phyloP scores from a whole-genome alignment of 2,113 vertebrate genomes.

The Clarias macrocephalus region DNA sequence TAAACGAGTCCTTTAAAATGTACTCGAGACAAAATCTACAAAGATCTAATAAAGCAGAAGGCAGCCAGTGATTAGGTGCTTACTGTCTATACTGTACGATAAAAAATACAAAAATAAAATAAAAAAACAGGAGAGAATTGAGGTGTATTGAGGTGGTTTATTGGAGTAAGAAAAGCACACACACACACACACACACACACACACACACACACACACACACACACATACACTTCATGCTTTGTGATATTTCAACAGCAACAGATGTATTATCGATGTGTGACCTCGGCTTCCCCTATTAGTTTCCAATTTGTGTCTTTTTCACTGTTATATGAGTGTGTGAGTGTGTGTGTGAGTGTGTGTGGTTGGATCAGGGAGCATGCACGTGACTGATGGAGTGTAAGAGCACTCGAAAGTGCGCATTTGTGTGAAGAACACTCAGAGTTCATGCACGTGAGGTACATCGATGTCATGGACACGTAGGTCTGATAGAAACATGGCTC shows the following conservation, averaged over 20 bases:
- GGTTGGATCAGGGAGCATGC: neutral
- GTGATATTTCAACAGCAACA: constrained; percentile 65
- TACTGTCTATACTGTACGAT: no score
- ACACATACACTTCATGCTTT: constrained; percentile 74
- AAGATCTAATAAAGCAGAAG: neutral
- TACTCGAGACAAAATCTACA: neutral
- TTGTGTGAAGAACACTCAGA: constrained; percentile 71
- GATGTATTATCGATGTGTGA: neutral
- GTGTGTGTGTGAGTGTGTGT: constrained; percentile 13
- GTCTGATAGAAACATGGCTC: constrained; percentile 47
- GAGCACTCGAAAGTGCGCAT: constrained; percentile 53
- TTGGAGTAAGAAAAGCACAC: constrained; percentile 74
- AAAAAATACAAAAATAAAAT: neutral
- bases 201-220: constrained; percentile 7
- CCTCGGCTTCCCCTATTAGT: neutral
- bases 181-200: constrained; percentile 37
- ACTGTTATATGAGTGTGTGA: constrained; percentile 47
- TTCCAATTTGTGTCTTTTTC: neutral
- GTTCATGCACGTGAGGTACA: constrained; percentile 75
- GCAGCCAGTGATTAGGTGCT: neutral
- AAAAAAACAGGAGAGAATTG: constrained; percentile 22
- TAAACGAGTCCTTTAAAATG: neutral
- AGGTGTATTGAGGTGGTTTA: constrained; percentile 64
- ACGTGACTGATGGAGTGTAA: constrained; percentile 39
- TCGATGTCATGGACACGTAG: constrained; percentile 68